Evolutionary conservation across 2,113 vertebrate genomes (phyloP).

Genomic region (Strix uralensis): DNA sequence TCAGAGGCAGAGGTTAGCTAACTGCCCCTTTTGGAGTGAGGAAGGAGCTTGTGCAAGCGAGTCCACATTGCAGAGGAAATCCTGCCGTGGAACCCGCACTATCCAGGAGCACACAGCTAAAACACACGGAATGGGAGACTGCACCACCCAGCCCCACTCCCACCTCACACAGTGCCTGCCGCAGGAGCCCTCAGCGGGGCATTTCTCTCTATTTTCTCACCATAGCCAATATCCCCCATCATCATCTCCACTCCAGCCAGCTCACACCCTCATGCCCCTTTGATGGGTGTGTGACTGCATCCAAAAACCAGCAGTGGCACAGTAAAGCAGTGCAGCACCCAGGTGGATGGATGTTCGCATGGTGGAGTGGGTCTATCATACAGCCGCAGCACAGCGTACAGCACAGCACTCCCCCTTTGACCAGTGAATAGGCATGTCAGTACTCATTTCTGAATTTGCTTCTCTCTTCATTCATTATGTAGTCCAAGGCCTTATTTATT

Average conservation of each 20-base stretch:
- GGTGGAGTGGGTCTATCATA: not conserved
- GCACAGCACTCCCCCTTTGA: not conserved
- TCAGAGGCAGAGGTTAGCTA: not conserved
- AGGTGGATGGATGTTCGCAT: not conserved
- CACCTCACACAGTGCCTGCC: not conserved
- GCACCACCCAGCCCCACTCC: fast-evolving
- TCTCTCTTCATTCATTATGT: not conserved
- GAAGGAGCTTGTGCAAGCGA: not conserved
- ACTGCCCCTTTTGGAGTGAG: not conserved
- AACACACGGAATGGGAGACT: fast-evolving
- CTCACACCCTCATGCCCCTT: not conserved
- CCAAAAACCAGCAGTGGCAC: not conserved
- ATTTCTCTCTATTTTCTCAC: not conserved
- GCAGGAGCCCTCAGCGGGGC: fast-evolving
- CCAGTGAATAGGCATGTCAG: not conserved
- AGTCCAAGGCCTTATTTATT: not conserved
- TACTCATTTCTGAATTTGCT: not conserved
- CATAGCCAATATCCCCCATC: not conserved
- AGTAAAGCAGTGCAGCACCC: not conserved
- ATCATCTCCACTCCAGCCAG: not conserved
- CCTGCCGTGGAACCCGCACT: fast-evolving
- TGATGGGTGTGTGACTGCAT: not conserved
- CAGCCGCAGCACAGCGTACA: not conserved
- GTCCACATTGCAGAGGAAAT: not conserved
- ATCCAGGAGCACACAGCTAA: not conserved